Conservation (phyloP, 2,797 vertebrate species). For the Taeniopygia guttata region DNA sequence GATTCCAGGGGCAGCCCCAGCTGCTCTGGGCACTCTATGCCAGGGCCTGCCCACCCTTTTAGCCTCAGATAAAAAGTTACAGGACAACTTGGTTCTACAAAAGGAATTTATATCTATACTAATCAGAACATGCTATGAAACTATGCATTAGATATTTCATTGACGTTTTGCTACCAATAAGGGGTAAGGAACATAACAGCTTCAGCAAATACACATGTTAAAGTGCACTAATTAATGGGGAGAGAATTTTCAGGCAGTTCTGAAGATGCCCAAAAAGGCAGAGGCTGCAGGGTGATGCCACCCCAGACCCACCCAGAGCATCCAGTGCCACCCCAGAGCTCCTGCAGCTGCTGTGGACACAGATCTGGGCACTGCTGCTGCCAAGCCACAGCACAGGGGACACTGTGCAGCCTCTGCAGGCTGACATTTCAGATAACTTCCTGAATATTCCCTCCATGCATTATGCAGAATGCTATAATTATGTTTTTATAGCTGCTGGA, state of each 20-base stretch:
- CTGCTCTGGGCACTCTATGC: neutral
- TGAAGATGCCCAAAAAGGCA: neutral
- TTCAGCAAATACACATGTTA: neutral
- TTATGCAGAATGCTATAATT: neutral
- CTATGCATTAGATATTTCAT: neutral
- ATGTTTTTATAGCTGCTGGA: neutral
- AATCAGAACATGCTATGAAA: neutral
- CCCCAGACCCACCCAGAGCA: neutral
- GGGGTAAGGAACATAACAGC: accelerated
- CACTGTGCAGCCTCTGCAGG: neutral
- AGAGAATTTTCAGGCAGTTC: neutral
- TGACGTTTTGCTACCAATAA: neutral
- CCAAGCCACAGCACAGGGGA: neutral
- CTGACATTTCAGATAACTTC: neutral
- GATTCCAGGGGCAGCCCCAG: neutral
- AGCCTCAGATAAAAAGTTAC: neutral
- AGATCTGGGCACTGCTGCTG: neutral
- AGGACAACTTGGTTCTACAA: neutral
- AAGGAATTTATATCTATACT: neutral
- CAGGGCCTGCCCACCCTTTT: accelerated
- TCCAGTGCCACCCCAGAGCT: accelerated
- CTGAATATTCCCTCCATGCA: neutral
- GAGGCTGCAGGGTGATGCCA: accelerated
- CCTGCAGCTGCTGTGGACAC: neutral
- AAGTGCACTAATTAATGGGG: neutral